Evolutionary conservation across 2,888 invertebrate genomes (phyloP).

Genomic region (Steinernema hermaphroditum): DNA sequence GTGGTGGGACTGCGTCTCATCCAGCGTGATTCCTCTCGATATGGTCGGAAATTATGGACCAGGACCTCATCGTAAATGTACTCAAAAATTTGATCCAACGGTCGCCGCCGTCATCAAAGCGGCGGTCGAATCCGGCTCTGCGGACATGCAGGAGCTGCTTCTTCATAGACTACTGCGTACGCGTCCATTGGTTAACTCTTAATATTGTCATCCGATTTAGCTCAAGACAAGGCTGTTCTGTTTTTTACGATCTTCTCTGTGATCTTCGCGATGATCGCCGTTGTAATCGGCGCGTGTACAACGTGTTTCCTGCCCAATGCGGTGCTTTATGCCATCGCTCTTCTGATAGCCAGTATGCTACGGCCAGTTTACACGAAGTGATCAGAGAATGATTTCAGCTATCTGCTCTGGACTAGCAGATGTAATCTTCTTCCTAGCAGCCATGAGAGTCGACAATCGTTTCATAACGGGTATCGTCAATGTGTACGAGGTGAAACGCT

Average conservation of each 20-base stretch:
- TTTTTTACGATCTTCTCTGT: constrained; percentile 46
- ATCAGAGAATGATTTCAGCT: no score
- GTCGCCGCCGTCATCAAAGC: constrained; percentile 36
- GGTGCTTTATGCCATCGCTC: constrained; percentile 45
- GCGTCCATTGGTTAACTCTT: background rate
- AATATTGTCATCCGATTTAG: constrained; percentile 34
- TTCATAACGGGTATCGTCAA: constrained; percentile 32
- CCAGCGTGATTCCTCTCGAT: constrained; percentile 39
- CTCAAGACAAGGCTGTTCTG: constrained; percentile 51
- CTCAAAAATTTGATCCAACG: constrained; percentile 42
- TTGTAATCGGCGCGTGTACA: constrained; percentile 50
- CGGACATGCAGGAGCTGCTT: constrained; percentile 43
- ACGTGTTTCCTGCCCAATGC: constrained; percentile 49
- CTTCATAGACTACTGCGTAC: constrained; percentile 38
- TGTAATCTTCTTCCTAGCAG: constrained; percentile 61
- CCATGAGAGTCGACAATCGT: constrained; percentile 58
- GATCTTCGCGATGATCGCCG: constrained; percentile 45
- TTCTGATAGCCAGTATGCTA: constrained; percentile 49
- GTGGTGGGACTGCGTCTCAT: constrained; percentile 50
- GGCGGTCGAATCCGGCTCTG: constrained; percentile 40
- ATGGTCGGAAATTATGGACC: constrained; percentile 27
- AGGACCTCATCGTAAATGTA: constrained; percentile 33
- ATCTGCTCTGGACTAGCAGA: constrained; percentile 59
- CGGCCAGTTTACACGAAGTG: no score
- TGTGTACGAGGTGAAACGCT: constrained; percentile 14